phyloP scores from a whole-genome alignment of 2,113 vertebrate genomes.

The Ictalurus punctatus region DNA sequence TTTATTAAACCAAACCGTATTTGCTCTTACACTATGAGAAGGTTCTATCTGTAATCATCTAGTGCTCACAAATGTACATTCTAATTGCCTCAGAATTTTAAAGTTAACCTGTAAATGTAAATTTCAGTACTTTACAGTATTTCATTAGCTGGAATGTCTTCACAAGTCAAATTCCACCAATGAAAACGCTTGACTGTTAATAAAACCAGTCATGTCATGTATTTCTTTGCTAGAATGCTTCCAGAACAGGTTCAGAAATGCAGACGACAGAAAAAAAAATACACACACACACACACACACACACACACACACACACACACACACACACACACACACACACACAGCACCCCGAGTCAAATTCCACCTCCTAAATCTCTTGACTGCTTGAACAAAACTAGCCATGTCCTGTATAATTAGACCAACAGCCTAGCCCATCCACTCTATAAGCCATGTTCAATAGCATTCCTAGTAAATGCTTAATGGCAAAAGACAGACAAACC shows the following conservation, averaged over 20 bases:
- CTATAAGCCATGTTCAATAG: background rate
- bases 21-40: background rate
- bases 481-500: background rate
- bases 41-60: background rate
- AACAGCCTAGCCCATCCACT: background rate
- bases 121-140: background rate
- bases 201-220: background rate
- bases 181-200: background rate
- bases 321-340: background rate
- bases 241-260: conserved; percentile 22
- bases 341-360: background rate
- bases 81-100: background rate
- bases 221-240: conserved; percentile 16
- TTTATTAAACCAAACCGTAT: background rate
- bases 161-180: no score
- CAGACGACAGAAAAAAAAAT: background rate
- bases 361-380: background rate
- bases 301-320: no score
- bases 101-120: background rate
- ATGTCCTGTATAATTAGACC: background rate
- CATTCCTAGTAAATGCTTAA: background rate
- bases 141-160: background rate
- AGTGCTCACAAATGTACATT: background rate
- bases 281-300: background rate
- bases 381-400: background rate